Evolutionary conservation across 2,888 invertebrate genomes (phyloP), one percentile per base, ranked within the genome.

Genomic region (Tetragonisca angustula): DNA sequence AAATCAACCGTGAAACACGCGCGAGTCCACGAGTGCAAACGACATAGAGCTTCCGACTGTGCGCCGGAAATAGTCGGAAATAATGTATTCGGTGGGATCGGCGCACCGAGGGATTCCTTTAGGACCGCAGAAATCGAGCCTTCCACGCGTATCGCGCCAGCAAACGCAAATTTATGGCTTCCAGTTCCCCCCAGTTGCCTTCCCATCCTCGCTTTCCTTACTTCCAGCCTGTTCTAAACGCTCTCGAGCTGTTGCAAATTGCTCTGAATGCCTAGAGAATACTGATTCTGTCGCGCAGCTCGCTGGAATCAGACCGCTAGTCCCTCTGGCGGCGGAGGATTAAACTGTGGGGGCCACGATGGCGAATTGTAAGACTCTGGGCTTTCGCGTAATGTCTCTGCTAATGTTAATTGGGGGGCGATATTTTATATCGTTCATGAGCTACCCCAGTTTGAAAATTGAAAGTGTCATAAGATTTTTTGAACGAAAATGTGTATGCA

Each of bases 231-330:
- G 32, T 64, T 64, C 64, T 64, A 64, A 64, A 64, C 32, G 64
- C 32, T 64, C 21, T 64, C 64, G 32, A 32, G 64, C 32, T 36
- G 64, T 64, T 64, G 64, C 64, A 64, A 64, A 64, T 64, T 64
- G 64, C 64, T 32, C 13, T 13, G 36, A 4, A 32, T 32, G 64
- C 21, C 64, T 21, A 21, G 64, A 64, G 64, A 64, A 64, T 64
- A 64, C 19, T 36, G 64, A 64, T 64, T 64, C 64, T 21, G 61
- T 32, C 32, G 64, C 21, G 1, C 13, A 21, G 2, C 19, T 64
- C 21, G 27, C 32, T 5, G 11, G 43, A 43, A 43, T 43, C 43
- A 43, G 9, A 43, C 43, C 43, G 11, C 27, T 13, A 2, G 19
- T 32, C 21, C 21, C 61, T 4, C 9, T 43, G 43, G 43, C 43